These are phyloP conservation scores for Cinara cedri DNA, from an alignment of 2,888 invertebrate species.

Conservation along the genomic window DNA sequence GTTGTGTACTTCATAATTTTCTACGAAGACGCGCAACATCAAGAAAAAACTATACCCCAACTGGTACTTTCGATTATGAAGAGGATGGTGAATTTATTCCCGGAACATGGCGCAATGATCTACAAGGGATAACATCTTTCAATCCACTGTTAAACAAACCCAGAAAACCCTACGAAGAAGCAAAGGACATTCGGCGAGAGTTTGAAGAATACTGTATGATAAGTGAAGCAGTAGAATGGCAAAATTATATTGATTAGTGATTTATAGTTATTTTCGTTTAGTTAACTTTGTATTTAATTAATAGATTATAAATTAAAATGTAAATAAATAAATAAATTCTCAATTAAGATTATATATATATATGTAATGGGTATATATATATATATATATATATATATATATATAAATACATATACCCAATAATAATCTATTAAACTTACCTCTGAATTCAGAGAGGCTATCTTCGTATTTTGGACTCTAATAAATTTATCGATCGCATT, in stretches of 20 bases:
- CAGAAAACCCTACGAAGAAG: slow-evolving; percentile 51
- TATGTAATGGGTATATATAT: background rate
- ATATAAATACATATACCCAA: background rate
- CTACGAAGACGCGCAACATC: too few relatives aligned
- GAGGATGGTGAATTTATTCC: too few relatives aligned
- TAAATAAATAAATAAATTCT: too few relatives aligned
- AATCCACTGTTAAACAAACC: slow-evolving; percentile 46
- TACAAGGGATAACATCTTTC: slow-evolving; percentile 55
- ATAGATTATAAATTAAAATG: background rate
- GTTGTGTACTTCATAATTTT: too few relatives aligned
- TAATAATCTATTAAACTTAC: slow-evolving; percentile 23
- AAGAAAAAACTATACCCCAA: too few relatives aligned
- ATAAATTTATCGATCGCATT: slow-evolving; percentile 30
- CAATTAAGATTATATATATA: too few relatives aligned
- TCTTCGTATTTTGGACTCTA: slow-evolving; percentile 24
- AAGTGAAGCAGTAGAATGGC: slow-evolving; percentile 45
- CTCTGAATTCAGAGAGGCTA: slow-evolving; percentile 19
- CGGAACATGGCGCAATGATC: slow-evolving; percentile 55
- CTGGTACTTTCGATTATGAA: too few relatives aligned
- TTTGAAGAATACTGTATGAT: slow-evolving; percentile 50
- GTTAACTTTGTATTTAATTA: slow-evolving; percentile 9
- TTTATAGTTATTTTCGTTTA: slow-evolving; percentile 23
- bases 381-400: background rate
- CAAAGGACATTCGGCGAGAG: slow-evolving; percentile 53
- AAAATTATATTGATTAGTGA: slow-evolving; percentile 33